A percentile compares a stretch with the other conserved stretches of the same genome.
Conservation (phyloP, 2,888 invertebrate species). For the Stomorhina lunata region DNA sequence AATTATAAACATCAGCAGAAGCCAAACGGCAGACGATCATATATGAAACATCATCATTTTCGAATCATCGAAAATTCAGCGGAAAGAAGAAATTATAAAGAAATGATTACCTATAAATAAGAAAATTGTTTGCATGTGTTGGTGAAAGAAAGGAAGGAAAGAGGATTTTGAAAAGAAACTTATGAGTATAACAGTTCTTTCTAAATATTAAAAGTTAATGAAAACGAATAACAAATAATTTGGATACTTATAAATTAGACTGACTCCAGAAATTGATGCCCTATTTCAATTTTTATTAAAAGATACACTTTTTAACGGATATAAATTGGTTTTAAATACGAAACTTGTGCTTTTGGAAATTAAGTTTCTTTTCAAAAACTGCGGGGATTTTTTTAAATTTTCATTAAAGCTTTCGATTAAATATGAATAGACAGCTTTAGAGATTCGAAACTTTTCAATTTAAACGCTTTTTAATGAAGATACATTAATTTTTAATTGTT, state of each 20-base stretch:
- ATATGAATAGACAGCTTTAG: no score
- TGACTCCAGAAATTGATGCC: no score
- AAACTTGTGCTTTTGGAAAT: no score
- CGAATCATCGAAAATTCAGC: constrained; percentile 33
- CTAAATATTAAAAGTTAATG: constrained; percentile 2
- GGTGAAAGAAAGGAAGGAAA: constrained; percentile 19
- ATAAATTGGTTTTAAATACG: not conserved
- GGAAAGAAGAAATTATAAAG: constrained; percentile 49
- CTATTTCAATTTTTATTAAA: no score
- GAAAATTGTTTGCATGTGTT: not conserved
- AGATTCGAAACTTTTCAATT: no score
- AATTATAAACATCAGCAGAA: constrained; percentile 51
- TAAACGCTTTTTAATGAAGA: no score
- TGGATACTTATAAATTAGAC: not conserved
- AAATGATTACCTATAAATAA: not conserved
- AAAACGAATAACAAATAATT: constrained; percentile 27
- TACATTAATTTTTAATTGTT: no score
- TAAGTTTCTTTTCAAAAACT: no score
- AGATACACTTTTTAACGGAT: not conserved
- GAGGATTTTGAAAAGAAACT: constrained; percentile 2
- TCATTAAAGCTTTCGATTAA: no score
- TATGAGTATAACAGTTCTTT: no score
- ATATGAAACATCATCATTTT: not conserved
- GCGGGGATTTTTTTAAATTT: no score
- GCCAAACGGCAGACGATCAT: not conserved